A percentile compares a stretch with the other conserved stretches of the same genome.
Evolutionary conservation across 2,888 invertebrate genomes (phyloP).

Genomic region (Drosophila mettleri): DNA sequence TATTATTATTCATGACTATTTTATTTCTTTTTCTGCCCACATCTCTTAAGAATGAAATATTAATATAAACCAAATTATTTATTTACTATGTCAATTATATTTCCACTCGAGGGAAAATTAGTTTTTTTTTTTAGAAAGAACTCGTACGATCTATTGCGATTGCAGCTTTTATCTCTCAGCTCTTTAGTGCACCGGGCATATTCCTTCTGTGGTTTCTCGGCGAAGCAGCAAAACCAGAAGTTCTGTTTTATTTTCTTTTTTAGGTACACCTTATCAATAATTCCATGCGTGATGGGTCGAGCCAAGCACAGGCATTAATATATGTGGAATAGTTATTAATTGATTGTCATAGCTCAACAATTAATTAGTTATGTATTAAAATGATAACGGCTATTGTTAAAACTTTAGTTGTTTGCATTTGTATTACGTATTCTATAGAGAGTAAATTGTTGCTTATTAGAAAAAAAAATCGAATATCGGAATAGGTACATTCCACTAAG

Average conservation of each 20-base stretch:
- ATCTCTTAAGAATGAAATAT: neutral
- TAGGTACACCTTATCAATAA: neutral
- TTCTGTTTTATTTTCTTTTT: slow-evolving; percentile 6
- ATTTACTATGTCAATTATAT: neutral
- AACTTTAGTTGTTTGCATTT: neutral
- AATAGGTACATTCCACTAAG: neutral
- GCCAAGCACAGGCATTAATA: neutral
- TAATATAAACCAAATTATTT: neutral
- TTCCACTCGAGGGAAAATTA: neutral
- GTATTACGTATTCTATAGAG: too few species aligned
- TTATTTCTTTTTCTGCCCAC: too few species aligned
- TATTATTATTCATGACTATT: too few species aligned
- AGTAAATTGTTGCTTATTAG: neutral
- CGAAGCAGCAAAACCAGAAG: neutral
- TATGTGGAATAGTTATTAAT: slow-evolving; percentile 8
- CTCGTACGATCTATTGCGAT: slow-evolving; percentile 1
- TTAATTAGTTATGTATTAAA: neutral
- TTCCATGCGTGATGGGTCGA: neutral
- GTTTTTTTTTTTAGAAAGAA: neutral
- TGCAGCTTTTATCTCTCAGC: neutral
- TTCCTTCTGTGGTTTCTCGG: neutral
- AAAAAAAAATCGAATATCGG: neutral
- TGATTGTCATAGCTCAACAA: slow-evolving; percentile 1
- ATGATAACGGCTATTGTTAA: neutral
- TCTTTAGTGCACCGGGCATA: neutral